A percentile compares a stretch with the other conserved stretches of the same genome.
phyloP scores from a whole-genome alignment of 1,140 invertebrate genomes.

The Zaprionus ornatus region DNA sequence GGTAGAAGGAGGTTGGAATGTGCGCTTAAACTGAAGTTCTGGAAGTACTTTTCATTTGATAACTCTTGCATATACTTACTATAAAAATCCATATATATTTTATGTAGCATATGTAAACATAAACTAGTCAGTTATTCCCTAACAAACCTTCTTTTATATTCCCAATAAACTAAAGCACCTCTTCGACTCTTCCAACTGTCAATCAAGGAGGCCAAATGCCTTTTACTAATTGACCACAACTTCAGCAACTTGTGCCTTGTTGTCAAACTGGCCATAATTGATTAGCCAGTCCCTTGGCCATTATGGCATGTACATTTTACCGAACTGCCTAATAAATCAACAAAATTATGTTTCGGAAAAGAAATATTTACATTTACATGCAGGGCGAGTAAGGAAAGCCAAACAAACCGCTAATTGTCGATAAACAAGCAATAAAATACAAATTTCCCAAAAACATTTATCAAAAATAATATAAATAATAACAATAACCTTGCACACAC shows the following conservation, averaged over 20 bases:
- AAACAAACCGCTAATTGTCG: constrained; percentile 82
- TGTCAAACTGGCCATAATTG: neutral
- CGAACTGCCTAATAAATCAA: constrained; percentile 64
- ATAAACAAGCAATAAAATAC: constrained; percentile 83
- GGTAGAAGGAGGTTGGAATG: no score
- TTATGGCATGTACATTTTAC: neutral
- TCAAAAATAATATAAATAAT: constrained; percentile 83
- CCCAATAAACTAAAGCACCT: no score
- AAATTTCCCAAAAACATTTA: constrained; percentile 82
- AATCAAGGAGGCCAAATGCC: neutral
- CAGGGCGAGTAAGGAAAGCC: constrained; percentile 44
- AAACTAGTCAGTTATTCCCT: no score
- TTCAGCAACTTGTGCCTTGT: neutral
- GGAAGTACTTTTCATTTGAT: no score
- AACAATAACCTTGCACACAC: constrained; percentile 66
- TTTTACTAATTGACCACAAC: neutral
- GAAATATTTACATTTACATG: constrained; percentile 68
- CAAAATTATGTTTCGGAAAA: constrained; percentile 40
- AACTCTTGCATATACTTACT: no score
- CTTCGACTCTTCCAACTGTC: neutral
- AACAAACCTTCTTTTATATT: no score
- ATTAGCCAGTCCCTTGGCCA: neutral
- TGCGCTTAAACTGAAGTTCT: no score
- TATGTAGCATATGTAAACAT: no score
- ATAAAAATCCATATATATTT: no score